These are phyloP conservation scores for Poeciliopsis turneri DNA, from an alignment of 2,797 vertebrate species.

Conservation along the genomic window DNA sequence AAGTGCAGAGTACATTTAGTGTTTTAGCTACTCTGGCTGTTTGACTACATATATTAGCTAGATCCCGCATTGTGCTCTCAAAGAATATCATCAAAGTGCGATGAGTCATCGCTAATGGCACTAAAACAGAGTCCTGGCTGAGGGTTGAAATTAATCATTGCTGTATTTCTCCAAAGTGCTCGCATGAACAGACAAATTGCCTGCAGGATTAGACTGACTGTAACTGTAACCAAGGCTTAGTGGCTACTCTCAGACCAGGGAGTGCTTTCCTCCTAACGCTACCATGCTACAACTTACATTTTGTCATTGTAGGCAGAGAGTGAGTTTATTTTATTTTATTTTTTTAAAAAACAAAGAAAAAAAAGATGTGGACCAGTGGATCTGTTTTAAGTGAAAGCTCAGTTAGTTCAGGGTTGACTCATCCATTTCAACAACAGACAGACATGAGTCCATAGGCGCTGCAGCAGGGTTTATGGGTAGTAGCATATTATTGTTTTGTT, in stretches of 20 bases:
- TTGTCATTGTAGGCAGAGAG: too few species aligned
- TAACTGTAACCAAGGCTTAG: constrained; percentile 5
- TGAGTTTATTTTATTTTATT: too few species aligned
- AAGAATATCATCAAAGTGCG: not conserved
- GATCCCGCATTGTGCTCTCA: not conserved
- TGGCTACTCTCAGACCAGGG: constrained; percentile 5
- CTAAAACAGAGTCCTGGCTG: constrained; percentile 7
- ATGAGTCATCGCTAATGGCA: constrained; percentile 8
- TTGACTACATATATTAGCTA: not conserved
- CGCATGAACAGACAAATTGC: constrained; percentile 13
- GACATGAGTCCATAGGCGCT: constrained; percentile 18
- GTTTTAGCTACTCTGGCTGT: not conserved
- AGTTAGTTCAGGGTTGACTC: constrained; percentile 31
- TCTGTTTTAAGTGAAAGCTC: constrained; percentile 15
- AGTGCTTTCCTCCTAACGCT: not conserved
- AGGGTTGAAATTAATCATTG: constrained; percentile 14
- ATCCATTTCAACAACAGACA: constrained; percentile 38
- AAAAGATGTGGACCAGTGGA: not conserved
- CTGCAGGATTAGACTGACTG: constrained; percentile 19
- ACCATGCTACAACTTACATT: not conserved
- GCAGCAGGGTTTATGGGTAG: constrained; percentile 7
- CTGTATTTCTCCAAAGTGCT: constrained; percentile 13
- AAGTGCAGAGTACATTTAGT: not conserved
- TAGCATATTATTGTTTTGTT: constrained; percentile 7
- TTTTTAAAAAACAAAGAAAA: too few species aligned